phyloP scores from a whole-genome alignment of 2,797 vertebrate genomes.

The Psittacula derbiana region DNA sequence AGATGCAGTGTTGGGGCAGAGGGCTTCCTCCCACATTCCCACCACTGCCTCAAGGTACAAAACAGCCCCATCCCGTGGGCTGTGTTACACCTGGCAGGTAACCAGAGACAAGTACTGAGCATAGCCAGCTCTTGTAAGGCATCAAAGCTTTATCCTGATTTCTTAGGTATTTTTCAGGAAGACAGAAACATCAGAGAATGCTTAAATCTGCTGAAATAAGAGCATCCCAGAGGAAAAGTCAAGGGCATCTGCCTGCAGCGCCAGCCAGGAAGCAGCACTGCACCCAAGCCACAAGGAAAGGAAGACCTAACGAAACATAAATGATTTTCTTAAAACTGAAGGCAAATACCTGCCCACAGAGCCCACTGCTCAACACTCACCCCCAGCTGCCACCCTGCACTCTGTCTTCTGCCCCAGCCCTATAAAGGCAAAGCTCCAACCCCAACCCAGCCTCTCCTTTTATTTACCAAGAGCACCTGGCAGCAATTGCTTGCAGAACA shows the following conservation, averaged over 20 bases:
- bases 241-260: neutral
- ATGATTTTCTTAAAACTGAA: accelerated
- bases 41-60: accelerated
- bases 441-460: neutral
- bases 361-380: accelerated
- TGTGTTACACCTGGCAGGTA: accelerated
- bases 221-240: neutral
- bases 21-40: accelerated
- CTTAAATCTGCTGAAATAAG: neutral
- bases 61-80: neutral
- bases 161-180: neutral
- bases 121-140: neutral
- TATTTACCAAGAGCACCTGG: neutral
- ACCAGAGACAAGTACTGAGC: neutral
- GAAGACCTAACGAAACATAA: neutral
- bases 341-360: accelerated
- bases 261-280: neutral
- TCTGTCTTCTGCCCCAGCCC: neutral
- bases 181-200: neutral
- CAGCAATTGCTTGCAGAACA: neutral
- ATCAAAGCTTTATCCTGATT: neutral
- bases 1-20: accelerated
- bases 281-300: neutral
- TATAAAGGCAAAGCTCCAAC: accelerated
- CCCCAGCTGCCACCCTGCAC: accelerated